Percentiles rank a stretch among this genome's conserved stretches.
These are phyloP conservation scores for Apus apus DNA, from an alignment of 2,113 vertebrate genomes.

Conservation along the genomic window DNA sequence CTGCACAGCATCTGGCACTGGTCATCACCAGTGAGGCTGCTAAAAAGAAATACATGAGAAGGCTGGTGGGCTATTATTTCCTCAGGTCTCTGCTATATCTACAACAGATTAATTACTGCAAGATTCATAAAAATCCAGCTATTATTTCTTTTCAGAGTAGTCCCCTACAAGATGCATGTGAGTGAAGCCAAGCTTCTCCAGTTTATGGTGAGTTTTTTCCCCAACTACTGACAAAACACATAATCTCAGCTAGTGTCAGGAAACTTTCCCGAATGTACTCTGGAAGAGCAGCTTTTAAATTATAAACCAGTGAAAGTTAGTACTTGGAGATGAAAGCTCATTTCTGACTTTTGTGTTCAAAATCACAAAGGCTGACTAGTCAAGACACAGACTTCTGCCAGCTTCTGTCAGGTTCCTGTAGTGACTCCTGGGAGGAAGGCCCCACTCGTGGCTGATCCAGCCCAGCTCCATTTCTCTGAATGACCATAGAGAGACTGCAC, in stretches of 20 bases:
- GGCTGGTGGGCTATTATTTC: background rate
- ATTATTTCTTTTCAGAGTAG: background rate
- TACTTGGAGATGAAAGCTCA: background rate
- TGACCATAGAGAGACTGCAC: background rate
- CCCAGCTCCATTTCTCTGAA: background rate
- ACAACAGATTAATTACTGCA: background rate
- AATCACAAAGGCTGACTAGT: background rate
- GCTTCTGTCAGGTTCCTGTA: rapidly evolving
- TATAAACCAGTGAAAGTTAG: background rate
- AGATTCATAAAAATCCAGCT: background rate
- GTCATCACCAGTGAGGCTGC: background rate
- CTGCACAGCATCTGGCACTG: background rate
- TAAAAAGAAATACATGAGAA: background rate
- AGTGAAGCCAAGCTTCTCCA: background rate
- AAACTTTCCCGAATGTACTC: background rate
- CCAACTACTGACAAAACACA: background rate
- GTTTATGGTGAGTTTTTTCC: background rate
- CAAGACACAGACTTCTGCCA: background rate
- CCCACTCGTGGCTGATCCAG: background rate
- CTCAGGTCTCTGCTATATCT: background rate
- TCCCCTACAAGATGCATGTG: background rate
- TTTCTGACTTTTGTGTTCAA: background rate
- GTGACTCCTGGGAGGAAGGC: background rate
- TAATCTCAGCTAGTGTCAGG: background rate
- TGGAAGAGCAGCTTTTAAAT: background rate